Percentiles rank a stretch among this genome's conserved stretches.
Evolutionary conservation across 1,140 invertebrate species (phyloP).

Genomic region (Leptopilina boulardi): DNA sequence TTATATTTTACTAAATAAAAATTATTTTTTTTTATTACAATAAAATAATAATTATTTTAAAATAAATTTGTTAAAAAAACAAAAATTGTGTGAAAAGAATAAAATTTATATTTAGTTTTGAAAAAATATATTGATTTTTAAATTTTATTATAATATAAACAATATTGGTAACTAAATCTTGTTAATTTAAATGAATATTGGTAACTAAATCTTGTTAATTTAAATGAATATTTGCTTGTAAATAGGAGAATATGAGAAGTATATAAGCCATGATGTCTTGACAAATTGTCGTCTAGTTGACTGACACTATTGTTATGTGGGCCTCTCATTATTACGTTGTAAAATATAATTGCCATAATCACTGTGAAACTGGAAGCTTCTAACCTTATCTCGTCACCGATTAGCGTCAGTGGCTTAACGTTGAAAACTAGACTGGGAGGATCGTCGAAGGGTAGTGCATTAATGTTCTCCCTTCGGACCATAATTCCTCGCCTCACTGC

Average conservation of each 20-base stretch:
- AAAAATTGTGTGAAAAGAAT: no score
- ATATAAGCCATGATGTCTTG: not conserved
- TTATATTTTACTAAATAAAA: no score
- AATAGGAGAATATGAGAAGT: not conserved
- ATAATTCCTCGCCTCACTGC: conserved; percentile 52
- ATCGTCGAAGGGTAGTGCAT: conserved; percentile 30
- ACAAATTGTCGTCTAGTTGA: conserved; percentile 17
- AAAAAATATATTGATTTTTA: no score
- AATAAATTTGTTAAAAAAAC: no score
- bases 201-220: not conserved
- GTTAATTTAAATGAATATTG: no score
- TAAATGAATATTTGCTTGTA: not conserved
- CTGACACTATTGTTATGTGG: conserved; percentile 20
- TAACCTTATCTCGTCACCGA: conserved; percentile 50
- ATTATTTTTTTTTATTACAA: no score
- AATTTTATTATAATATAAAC: no score
- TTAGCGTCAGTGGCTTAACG: conserved; percentile 44
- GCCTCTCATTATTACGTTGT: conserved; percentile 5
- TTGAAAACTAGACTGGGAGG: not conserved
- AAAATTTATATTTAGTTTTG: no score
- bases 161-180: no score
- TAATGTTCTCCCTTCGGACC: conserved; percentile 40
- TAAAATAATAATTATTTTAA: no score
- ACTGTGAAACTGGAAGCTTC: conserved; percentile 51
- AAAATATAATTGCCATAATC: conserved; percentile 42